These are phyloP conservation scores for Nautilus pompilius DNA, from an alignment of 1,140 invertebrate genomes.

Conservation along the genomic window DNA sequence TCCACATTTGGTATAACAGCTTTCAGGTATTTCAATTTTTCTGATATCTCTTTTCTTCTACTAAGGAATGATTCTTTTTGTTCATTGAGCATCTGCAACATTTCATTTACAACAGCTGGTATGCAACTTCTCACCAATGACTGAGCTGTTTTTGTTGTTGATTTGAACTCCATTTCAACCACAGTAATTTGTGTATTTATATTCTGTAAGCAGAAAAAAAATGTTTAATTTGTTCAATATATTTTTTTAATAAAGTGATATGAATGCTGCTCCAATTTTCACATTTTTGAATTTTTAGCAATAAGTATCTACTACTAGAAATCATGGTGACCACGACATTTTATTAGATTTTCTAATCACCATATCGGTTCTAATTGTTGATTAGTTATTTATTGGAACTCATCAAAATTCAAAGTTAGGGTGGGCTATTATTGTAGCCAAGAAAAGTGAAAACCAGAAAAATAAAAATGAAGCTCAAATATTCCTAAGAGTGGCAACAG, in stretches of 20 bases:
- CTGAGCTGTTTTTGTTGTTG: conserved; percentile 85
- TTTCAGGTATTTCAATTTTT: conserved; percentile 43
- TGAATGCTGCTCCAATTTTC: background rate
- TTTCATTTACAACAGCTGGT: conserved; percentile 82
- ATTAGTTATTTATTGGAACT: too few species aligned
- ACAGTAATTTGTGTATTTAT: conserved; percentile 78
- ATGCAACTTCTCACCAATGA: conserved; percentile 83
- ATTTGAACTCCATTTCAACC: conserved; percentile 86
- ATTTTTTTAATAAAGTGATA: background rate
- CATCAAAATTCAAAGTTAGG: too few species aligned
- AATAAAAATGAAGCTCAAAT: too few species aligned
- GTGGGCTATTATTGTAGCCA: too few species aligned
- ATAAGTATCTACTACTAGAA: too few species aligned
- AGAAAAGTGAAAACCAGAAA: too few species aligned
- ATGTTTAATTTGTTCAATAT: background rate
- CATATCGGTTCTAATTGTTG: too few species aligned
- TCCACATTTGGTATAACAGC: conserved; percentile 80
- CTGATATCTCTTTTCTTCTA: conserved; percentile 65
- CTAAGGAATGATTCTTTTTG: conserved; percentile 77
- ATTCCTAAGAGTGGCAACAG: too few species aligned
- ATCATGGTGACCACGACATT: too few species aligned
- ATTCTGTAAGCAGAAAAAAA: conserved; percentile 48
- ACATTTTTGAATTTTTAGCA: background rate
- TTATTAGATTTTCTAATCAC: too few species aligned
- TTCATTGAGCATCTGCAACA: conserved; percentile 85